Conservation (phyloP, 2,113 vertebrate species). For the Xerus inauris region DNA sequence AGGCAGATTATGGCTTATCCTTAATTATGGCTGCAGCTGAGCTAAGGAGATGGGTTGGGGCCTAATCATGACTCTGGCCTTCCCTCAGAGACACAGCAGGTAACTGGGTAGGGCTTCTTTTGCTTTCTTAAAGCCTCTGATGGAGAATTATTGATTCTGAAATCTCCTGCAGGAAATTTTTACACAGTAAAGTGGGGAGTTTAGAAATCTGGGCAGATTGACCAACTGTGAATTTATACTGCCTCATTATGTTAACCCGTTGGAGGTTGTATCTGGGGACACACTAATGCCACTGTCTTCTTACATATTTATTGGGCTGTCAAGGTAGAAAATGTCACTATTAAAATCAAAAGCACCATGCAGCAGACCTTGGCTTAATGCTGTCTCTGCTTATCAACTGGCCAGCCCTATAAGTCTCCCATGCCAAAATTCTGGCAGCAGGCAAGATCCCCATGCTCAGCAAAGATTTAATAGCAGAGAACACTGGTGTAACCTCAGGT, state of each 20-base stretch:
- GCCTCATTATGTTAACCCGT: slow-evolving; percentile 34
- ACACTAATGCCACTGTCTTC: slow-evolving; percentile 3
- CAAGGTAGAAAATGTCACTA: slow-evolving; percentile 55
- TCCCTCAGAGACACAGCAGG: slow-evolving; percentile 12
- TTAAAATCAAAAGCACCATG: slow-evolving; percentile 48
- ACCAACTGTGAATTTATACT: slow-evolving; percentile 26
- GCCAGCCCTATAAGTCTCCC: neutral
- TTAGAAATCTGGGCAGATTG: slow-evolving; percentile 59
- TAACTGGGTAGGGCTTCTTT: slow-evolving; percentile 1
- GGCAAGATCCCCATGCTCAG: neutral
- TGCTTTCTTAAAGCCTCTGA: neutral
- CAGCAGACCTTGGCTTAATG: slow-evolving; percentile 33
- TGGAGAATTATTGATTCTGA: slow-evolving; percentile 68
- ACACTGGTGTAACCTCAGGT: neutral
- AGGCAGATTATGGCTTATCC: slow-evolving; percentile 76
- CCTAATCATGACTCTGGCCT: slow-evolving; percentile 33
- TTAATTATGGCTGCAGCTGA: slow-evolving; percentile 72
- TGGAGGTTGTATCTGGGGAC: neutral
- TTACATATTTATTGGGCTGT: slow-evolving; percentile 50
- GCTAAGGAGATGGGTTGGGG: slow-evolving; percentile 20
- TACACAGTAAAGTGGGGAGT: neutral
- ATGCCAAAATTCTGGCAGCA: neutral
- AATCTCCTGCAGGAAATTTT: slow-evolving; percentile 45
- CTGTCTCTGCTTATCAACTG: slow-evolving; percentile 29
- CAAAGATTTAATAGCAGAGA: slow-evolving; percentile 7